These are phyloP conservation scores for Orchesella flavescens DNA, from an alignment of 2,888 invertebrate species.

Conservation along the genomic window DNA sequence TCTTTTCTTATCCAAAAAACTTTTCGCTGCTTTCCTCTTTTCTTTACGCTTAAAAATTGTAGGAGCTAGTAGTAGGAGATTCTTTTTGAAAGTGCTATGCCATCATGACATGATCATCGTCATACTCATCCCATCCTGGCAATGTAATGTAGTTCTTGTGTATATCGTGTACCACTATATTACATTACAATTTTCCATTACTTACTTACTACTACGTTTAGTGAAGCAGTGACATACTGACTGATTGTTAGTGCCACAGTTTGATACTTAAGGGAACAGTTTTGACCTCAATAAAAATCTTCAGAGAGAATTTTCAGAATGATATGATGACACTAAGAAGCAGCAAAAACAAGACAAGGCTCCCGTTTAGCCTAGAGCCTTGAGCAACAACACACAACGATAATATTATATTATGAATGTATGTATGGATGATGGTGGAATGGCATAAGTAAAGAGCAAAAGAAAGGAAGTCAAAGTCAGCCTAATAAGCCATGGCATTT, in stretches of 20 bases:
- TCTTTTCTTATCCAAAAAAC: background rate
- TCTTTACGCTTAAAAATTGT: background rate
- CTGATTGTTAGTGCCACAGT: slow-evolving; percentile 5
- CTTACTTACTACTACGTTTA: background rate
- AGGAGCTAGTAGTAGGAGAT: background rate
- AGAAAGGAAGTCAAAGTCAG: background rate
- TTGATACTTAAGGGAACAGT: background rate
- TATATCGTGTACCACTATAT: background rate
- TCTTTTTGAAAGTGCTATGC: background rate
- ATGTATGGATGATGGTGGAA: background rate
- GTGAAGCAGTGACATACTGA: background rate
- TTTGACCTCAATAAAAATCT: slow-evolving; percentile 34
- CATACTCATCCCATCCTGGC: too few relatives aligned
- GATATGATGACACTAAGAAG: background rate
- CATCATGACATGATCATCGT: too few relatives aligned
- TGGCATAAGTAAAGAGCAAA: background rate
- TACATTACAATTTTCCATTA: background rate
- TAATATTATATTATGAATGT: background rate
- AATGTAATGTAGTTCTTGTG: background rate
- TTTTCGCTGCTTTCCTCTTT: background rate
- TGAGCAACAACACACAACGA: too few relatives aligned
- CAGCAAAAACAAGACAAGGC: background rate
- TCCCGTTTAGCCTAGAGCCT: too few relatives aligned
- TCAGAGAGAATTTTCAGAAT: slow-evolving; percentile 5
- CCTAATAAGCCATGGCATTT: background rate